Base-by-base conservation (phyloP, 1,140 invertebrate species). In the Pseudomyrmex dendroicus region DNA sequence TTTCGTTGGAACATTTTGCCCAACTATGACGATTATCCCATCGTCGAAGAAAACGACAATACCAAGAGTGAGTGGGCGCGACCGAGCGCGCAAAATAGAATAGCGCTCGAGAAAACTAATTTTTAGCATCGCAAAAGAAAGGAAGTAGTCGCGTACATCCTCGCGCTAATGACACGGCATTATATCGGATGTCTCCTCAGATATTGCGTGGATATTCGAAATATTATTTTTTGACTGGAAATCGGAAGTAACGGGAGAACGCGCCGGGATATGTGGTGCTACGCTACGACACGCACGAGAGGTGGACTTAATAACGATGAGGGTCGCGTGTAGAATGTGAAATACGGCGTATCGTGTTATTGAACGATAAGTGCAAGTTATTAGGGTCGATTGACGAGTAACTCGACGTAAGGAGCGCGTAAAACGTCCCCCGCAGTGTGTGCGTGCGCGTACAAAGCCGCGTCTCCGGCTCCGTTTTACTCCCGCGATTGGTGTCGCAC, bases 341-440 rank as follows among this genome's bases (percentile, higher is more conserved):
- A 86, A 89, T 89, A 89, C 68, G 68, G 63, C 84, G 52, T 83
- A 76, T 84, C 68, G 88, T 76, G 87, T 86, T 91, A 91, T 88
- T 87, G 89, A 91, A 84, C 86, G 89, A 88, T 91, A 89, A 92
- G 91, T 86, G 83, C 78, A 82, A 87, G 90, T 92, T 91, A 93
- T 93, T 93, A 92, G 91, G 91, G 92, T 91, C 91, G 91, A 93
- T 92, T 91, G 89, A 89, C 86, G 89, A 89, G 90, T 87, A 86
- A 87, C 83, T 86, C 76, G 64, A 84, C 54, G 57, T 86, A 89
- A 90, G 86, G 91, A 89, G 89, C 84, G 86, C 89, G 90, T 87
- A 91, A 91, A 91, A 90, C 78, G 87, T 76, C 67, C 89, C 84
- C 91, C 72, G n/a, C 67, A 35, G 4, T 89, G 90, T 90, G 86